Conservation (phyloP, 2,113 vertebrate genomes). For the Struthio camelus region DNA sequence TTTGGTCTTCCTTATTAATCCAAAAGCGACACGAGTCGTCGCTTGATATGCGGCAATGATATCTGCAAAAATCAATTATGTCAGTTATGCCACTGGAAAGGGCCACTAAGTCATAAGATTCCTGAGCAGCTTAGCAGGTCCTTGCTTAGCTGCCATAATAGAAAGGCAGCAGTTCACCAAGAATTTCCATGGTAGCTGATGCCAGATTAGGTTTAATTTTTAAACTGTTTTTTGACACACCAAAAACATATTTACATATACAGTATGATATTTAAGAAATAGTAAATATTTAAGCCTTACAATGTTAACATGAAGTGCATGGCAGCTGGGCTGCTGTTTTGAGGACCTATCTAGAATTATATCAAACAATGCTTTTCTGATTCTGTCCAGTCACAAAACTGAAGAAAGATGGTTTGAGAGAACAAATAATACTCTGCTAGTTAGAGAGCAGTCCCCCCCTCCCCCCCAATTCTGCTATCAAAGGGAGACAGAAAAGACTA, state of each 20-base stretch:
- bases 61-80: background rate
- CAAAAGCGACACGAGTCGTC: background rate
- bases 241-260: background rate
- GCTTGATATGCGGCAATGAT: no score
- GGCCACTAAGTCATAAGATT: background rate
- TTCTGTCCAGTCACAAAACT: background rate
- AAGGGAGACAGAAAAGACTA: background rate
- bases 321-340: background rate
- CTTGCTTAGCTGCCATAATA: background rate
- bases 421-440: slow-evolving; percentile 1
- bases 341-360: background rate
- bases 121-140: background rate
- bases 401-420: background rate
- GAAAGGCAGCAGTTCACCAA: background rate
- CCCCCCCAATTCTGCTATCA: no score
- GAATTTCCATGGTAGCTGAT: background rate
- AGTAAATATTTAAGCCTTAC: background rate
- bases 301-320: background rate
- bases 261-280: background rate
- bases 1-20: no score
- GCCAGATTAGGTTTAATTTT: background rate
- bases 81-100: background rate
- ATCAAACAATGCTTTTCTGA: background rate
- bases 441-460: background rate
- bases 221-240: background rate